Percentiles rank a stretch among this genome's conserved stretches.
Evolutionary conservation across 2,113 vertebrate genomes (phyloP).

Genomic region (Pygoscelis antarcticus): DNA sequence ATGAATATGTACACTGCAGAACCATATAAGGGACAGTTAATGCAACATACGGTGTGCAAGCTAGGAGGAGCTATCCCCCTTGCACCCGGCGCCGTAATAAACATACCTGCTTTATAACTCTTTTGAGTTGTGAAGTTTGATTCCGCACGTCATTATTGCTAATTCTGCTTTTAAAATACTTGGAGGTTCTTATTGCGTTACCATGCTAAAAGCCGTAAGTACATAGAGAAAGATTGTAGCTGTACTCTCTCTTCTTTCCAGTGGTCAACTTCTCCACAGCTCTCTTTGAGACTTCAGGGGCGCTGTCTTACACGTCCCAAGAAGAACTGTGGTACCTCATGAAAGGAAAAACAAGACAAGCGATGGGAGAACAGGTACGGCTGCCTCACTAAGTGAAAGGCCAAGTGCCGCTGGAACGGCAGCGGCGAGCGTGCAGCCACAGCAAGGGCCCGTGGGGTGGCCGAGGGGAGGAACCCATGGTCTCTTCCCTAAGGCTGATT

Average conservation of each 20-base stretch:
- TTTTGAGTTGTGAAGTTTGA: too few species aligned
- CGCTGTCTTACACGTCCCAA: rapidly evolving
- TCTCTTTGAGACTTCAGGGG: background rate
- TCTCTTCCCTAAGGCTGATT: rapidly evolving
- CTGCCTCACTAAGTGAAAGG: rapidly evolving
- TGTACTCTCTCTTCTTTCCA: background rate
- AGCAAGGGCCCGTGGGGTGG: rapidly evolving
- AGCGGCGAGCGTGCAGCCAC: rapidly evolving
- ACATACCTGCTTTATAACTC: too few species aligned
- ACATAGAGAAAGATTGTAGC: rapidly evolving
- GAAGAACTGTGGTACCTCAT: rapidly evolving
- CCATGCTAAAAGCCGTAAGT: background rate
- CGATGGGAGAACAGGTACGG: rapidly evolving
- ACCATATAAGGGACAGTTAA: too few species aligned
- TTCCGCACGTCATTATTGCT: background rate
- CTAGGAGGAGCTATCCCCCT: too few species aligned
- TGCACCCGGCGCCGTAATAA: too few species aligned
- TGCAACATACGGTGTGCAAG: too few species aligned
- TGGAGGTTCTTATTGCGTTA: background rate
- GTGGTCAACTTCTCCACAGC: rapidly evolving
- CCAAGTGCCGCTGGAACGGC: rapidly evolving
- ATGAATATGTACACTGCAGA: too few species aligned
- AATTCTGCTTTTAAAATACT: background rate
- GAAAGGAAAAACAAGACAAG: background rate
- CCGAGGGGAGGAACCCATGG: rapidly evolving